These are phyloP conservation scores for Zaprionus lachaisei DNA, from an alignment of 1,140 invertebrate species.

Conservation along the genomic window DNA sequence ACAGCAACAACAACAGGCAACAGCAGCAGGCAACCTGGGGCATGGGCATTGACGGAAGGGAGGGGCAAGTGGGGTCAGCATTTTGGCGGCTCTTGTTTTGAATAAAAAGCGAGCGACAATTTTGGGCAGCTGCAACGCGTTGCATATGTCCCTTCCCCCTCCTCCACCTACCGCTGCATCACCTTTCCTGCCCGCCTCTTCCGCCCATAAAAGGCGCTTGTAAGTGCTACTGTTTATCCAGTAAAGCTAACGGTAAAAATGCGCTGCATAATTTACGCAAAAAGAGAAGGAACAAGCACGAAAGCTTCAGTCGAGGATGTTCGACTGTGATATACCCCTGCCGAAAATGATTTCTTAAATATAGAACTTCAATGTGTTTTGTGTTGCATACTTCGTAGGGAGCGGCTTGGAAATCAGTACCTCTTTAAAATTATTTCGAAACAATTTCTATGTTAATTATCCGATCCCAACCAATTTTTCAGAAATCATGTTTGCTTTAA, in stretches of 20 bases:
- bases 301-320: not conserved
- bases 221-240: constrained; percentile 80
- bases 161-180: not conserved
- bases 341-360: no score
- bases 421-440: no score
- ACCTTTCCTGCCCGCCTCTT: constrained; percentile 25
- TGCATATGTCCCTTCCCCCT: not conserved
- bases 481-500: no score
- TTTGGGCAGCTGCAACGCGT: constrained; percentile 52
- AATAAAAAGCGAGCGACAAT: constrained; percentile 54
- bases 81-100: constrained; percentile 39
- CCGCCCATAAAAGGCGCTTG: constrained; percentile 72
- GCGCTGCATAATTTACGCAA: constrained; percentile 77
- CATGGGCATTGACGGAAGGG: not conserved
- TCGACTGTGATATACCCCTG: no score
- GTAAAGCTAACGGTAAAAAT: constrained; percentile 71
- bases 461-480: no score
- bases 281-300: constrained; percentile 31
- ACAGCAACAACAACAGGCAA: not conserved
- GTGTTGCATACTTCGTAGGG: no score
- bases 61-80: constrained; percentile 1
- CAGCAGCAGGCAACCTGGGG: not conserved
- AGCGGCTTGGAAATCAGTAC: no score
- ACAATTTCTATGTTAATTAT: no score
- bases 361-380: no score